Base-by-base conservation (phyloP, 2,888 invertebrate species). In the Euplagia quadripunctaria region DNA sequence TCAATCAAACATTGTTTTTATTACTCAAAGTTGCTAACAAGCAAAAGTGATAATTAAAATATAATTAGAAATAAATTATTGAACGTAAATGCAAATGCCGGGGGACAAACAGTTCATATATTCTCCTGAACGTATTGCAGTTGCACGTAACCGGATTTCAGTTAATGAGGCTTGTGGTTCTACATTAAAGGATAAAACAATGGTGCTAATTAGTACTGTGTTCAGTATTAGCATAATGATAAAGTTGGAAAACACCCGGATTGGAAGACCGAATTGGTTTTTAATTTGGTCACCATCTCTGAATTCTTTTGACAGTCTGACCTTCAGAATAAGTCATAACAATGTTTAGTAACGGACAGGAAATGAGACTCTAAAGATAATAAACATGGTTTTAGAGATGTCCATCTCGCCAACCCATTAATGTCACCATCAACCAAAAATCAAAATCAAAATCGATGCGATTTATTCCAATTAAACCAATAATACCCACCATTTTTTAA, bases 141-240 rank as follows among this genome's bases (percentile, higher is more conserved):
- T 65, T 64, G 79, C 66, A 75, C 75, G 74, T 77, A 77, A 80
- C 77, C 74, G 79, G 80, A 85, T 84, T 83, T 75, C 71, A 78
- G 73, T 78, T 84, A 84, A 84, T 84, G 84, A 84, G 85, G 84
- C 82, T 83, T 84, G 84, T 67, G 84, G 84, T 76, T 73, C 73
- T 68, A 80, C 78, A 84, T 81, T 85, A 79, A 83, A 83, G 85
- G 79, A 69, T 68, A 43, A 66, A 71, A 69, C 69, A 66, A 69
- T 64, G 41, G 51, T 66, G 51, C 51, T 71, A 68, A 66, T 71
- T 71, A 68, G 42, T 7, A 42, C 20, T 51, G 51, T 55, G 61
- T 73, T 49, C 20, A 12, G 51, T 31, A 55, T 67, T 41, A 68
- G 73, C 58, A 58, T 69, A 61, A 51, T 69, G 17, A 65, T 55